A percentile compares a stretch with the other conserved stretches of the same genome.
Conservation (phyloP, 37 sponge, comb jelly and placozoan genomes). For the Petrosia ficiformis region DNA sequence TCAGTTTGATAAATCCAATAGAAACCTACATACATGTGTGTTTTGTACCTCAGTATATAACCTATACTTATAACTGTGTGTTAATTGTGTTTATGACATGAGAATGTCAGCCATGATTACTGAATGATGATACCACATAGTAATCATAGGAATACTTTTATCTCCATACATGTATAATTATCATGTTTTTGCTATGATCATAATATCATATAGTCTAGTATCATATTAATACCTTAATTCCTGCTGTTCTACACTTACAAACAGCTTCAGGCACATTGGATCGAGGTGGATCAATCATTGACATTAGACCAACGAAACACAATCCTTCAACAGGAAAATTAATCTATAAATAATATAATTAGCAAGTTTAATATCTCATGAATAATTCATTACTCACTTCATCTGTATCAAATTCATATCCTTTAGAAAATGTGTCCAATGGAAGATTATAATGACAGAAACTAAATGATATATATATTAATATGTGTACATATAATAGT, state of each 20-base stretch:
- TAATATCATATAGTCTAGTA: background rate
- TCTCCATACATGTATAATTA: no score
- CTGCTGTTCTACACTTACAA: conserved; percentile 88
- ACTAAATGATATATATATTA: conserved; percentile 7
- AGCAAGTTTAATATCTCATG: background rate
- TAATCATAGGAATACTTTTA: no score
- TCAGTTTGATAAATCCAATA: no score
- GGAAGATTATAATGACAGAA: conserved; percentile 81
- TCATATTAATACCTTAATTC: conserved; percentile 68
- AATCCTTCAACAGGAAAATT: conserved; percentile 86
- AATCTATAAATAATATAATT: conserved; percentile 11
- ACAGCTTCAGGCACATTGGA: conserved; percentile 94
- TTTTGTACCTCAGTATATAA: background rate
- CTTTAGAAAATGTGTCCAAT: conserved; percentile 61
- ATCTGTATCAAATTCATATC: conserved; percentile 78
- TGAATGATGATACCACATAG: no score
- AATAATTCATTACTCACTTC: conserved; percentile 49
- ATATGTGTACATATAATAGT: background rate
- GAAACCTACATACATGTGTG: no score
- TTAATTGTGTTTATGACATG: no score
- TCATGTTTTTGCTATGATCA: background rate
- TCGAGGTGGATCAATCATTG: conserved; percentile 95
- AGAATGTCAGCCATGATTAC: no score
- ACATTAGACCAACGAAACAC: conserved; percentile 94
- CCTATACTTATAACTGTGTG: no score